A percentile compares a stretch with the other conserved stretches of the same genome.
Evolutionary conservation across 2,888 invertebrate genomes (phyloP).

Genomic region (Tipula unca): DNA sequence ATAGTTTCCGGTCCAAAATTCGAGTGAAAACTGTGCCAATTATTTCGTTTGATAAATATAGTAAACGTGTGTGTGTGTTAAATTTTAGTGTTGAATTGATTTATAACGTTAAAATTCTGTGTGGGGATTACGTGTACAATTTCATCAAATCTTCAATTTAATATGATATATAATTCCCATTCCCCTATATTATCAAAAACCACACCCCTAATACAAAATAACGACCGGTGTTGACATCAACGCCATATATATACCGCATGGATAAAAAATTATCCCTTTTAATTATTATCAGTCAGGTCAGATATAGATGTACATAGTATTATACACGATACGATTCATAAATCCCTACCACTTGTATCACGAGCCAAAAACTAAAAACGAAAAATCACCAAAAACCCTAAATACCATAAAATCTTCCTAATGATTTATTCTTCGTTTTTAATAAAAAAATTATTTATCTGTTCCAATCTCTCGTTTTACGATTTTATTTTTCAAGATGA

Average conservation of each 20-base stretch:
- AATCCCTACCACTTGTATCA: not conserved
- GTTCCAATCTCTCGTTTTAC: not conserved
- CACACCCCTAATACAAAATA: no score
- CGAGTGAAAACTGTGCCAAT: no score
- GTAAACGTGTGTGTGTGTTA: no score
- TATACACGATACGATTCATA: not conserved
- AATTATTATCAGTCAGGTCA: not conserved
- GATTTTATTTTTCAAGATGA: not conserved
- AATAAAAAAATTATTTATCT: not conserved
- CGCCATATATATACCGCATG: not conserved
- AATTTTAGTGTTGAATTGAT: no score
- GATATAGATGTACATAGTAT: not conserved
- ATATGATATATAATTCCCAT: no score
- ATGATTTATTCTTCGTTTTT: not conserved
- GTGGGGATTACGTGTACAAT: no score
- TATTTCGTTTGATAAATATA: no score
- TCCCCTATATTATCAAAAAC: no score
- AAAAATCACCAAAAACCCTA: not conserved
- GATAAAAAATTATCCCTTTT: not conserved
- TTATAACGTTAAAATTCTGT: no score
- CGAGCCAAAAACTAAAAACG: not conserved
- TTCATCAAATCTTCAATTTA: no score
- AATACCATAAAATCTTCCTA: not conserved
- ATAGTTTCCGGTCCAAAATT: no score
- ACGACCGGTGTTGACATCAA: no score